A percentile compares a stretch with the other conserved stretches of the same genome.
These are phyloP conservation scores for Triplophysa siluroides DNA, from an alignment of 2,113 vertebrate species.

Conservation along the genomic window DNA sequence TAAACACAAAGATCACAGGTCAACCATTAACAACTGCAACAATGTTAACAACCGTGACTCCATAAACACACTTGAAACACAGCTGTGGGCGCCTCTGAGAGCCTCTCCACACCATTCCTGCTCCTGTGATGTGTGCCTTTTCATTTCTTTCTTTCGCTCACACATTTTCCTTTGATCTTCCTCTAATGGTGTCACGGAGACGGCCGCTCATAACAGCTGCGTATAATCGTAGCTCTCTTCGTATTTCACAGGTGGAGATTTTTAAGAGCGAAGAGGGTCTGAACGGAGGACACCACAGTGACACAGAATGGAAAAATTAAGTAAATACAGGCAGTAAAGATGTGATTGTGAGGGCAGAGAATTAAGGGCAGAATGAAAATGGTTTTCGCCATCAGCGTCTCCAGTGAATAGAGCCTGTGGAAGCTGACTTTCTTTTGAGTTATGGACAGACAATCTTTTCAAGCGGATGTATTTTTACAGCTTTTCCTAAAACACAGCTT, in stretches of 20 bases:
- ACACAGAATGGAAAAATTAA: conserved; percentile 13
- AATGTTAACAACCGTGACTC: not conserved
- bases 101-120: not conserved
- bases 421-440: not conserved
- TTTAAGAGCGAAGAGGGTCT: conserved; percentile 5
- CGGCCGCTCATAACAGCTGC: conserved; percentile 8
- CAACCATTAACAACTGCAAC: conserved; percentile 1
- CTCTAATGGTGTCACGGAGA: conserved; percentile 6
- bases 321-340: conserved; percentile 16
- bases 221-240: conserved; percentile 14
- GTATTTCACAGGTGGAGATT: conserved; percentile 32
- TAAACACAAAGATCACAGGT: conserved; percentile 57
- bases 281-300: not conserved
- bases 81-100: not conserved
- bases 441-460: not conserved
- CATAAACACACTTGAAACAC: not conserved
- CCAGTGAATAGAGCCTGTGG: not conserved
- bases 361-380: conserved; percentile 12
- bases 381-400: not conserved
- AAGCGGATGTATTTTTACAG: not conserved
- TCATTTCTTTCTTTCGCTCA: conserved; percentile 5
- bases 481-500: not conserved
- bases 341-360: not conserved
- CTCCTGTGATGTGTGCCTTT: conserved; percentile 1
- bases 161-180: conserved; percentile 17